phyloP scores from a whole-genome alignment of 2,113 vertebrate genomes.

The Lycocorax pyrrhopterus region DNA sequence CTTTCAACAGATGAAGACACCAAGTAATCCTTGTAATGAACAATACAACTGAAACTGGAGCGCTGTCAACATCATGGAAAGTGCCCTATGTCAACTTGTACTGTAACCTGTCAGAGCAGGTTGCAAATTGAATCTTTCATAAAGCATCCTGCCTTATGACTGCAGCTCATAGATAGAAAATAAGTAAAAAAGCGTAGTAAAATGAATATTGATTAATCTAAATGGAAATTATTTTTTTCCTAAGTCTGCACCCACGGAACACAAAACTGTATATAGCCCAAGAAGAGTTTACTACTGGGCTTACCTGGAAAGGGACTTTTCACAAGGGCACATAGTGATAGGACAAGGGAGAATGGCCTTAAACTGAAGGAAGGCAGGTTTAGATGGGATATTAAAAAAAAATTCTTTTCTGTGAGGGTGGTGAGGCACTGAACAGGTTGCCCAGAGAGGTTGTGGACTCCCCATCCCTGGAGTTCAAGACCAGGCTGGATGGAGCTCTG shows the following conservation, averaged over 20 bases:
- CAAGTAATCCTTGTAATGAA: neutral
- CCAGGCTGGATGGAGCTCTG: neutral
- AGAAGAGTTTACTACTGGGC: neutral
- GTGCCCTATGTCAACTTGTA: neutral
- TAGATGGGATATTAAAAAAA: neutral
- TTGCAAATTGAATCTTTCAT: neutral
- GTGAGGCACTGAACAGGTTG: neutral
- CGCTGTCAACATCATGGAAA: neutral
- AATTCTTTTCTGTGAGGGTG: neutral
- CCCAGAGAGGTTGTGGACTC: neutral
- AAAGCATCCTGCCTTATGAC: neutral
- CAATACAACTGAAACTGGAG: neutral
- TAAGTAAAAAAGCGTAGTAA: neutral
- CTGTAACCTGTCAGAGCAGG: neutral
- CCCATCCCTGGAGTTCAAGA: accelerated
- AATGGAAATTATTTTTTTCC: neutral
- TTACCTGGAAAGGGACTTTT: neutral
- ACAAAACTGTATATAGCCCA: neutral
- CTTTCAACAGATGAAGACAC: neutral
- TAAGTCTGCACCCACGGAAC: neutral
- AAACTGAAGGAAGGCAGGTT: neutral
- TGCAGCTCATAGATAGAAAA: neutral
- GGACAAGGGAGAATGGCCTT: neutral
- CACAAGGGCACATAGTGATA: neutral
- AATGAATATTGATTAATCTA: neutral